Evolutionary conservation across 2,888 invertebrate species (phyloP).

Genomic region (Mimumesa dahlbomi): DNA sequence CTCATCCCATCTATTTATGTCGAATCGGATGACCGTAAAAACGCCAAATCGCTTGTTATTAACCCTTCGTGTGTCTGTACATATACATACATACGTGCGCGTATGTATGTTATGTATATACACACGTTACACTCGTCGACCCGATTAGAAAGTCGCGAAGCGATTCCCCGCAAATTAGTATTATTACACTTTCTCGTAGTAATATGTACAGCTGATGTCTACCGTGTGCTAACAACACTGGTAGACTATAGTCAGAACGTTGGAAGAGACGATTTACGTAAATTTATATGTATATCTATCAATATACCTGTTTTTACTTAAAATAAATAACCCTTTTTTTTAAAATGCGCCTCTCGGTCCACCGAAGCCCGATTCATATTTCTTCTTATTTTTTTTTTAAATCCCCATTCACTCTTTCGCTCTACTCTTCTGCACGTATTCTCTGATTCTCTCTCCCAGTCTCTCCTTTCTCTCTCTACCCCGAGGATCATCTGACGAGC

Average conservation of each 20-base stretch:
- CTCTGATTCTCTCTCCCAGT: neutral
- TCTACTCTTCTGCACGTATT: slow-evolving; percentile 16
- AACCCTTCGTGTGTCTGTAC: too few species aligned
- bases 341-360: slow-evolving; percentile 59
- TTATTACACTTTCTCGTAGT: slow-evolving; percentile 45
- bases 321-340: slow-evolving; percentile 73
- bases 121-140: slow-evolving; percentile 20
- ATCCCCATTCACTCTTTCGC: slow-evolving; percentile 2
- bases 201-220: slow-evolving; percentile 64
- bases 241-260: slow-evolving; percentile 65
- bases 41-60: too few species aligned
- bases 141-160: slow-evolving; percentile 33
- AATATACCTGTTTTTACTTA: slow-evolving; percentile 67
- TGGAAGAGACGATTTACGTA: slow-evolving; percentile 73
- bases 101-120: slow-evolving; percentile 56
- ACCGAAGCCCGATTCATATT: slow-evolving; percentile 39
- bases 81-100: slow-evolving; percentile 28
- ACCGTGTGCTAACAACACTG: slow-evolving; percentile 29
- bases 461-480: slow-evolving; percentile 9
- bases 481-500: slow-evolving; percentile 24
- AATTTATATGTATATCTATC: slow-evolving; percentile 60
- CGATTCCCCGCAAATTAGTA: slow-evolving; percentile 39
- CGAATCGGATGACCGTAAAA: slow-evolving; percentile 51
- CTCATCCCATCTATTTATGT: slow-evolving; percentile 50
- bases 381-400: slow-evolving; percentile 11